Base-by-base conservation (phyloP, 2,113 vertebrate genomes). In the Lophura nycthemera region DNA sequence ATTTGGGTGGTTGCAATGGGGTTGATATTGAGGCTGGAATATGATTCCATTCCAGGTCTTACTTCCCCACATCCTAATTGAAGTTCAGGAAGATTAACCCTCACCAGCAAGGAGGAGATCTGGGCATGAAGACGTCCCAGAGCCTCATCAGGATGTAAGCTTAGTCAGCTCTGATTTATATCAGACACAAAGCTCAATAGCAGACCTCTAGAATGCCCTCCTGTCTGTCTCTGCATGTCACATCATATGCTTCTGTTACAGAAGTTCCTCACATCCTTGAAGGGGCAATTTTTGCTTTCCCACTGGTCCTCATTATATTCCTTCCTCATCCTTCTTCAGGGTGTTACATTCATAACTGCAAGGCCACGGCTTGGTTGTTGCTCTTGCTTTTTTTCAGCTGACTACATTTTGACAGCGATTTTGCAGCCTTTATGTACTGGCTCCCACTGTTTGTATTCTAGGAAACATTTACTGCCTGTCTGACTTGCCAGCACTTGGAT, bases 401-500 rank as follows among this genome's bases (percentile, higher is more conserved):
- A 83, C 90, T 87, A 61, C 61, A 65, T 74, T 94, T 72, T 86
- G 86, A 93, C 76, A 72, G 83, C 21, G 71, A 95, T 87, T 92
- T 95, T 84, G 61, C 78, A 89, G 88, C 57, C 65, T 93, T 81
- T 80, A 79, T 50, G 66, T 52, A 56, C 73, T 70, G 43, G 54
- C 71, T 92, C 80, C 80, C 15, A 2, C 80, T 86, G 86, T 89
- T 83, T 77, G 91, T 92, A 93, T 88, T 96, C 93, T 76, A 94
- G 95, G 94, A 96, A 96, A 93, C 88, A 93, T 92, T 91, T 90
- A 70, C 94, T 92, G 93, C 70, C 76, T 86, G 61, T 75, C 78
- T 94, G 85, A 20, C 80, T 92, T 92, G 81, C 79, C 88, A 94
- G 95, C 52, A 27, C 40, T 45, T 69, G 88, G 74, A 82, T 94